phyloP scores from a whole-genome alignment of 2,888 invertebrate genomes.

The Drepanosiphum platanoidis region DNA sequence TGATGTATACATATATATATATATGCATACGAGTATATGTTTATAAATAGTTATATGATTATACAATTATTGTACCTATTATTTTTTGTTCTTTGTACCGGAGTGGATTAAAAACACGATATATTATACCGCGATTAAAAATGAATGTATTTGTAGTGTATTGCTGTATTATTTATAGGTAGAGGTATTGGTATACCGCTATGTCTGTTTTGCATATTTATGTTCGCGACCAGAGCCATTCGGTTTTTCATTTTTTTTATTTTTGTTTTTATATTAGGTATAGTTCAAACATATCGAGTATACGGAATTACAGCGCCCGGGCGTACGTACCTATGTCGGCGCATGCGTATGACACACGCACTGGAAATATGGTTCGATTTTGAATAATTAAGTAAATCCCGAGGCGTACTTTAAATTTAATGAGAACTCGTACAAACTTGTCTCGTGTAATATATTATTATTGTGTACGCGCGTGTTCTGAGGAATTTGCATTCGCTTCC shows the following conservation, averaged over 20 bases:
- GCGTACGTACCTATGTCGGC: background rate
- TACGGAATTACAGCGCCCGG: too few relatives aligned
- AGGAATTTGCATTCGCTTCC: background rate
- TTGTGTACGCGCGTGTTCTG: background rate
- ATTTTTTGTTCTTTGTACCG: too few relatives aligned
- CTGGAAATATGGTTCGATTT: background rate
- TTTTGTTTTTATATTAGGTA: too few relatives aligned
- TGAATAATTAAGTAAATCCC: background rate
- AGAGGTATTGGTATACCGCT: background rate
- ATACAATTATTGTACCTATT: too few relatives aligned
- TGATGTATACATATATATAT: too few relatives aligned
- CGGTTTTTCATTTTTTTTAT: background rate
- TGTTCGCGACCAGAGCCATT: background rate
- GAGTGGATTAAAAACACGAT: too few relatives aligned
- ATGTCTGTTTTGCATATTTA: background rate
- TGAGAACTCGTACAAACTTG: background rate
- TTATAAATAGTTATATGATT: too few relatives aligned
- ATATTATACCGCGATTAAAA: too few relatives aligned
- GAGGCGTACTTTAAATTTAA: slow-evolving; percentile 23
- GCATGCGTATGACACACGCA: background rate
- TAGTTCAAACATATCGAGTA: background rate
- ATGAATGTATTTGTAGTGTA: too few relatives aligned
- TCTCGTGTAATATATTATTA: background rate
- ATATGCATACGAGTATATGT: too few relatives aligned
- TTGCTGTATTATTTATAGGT: too few relatives aligned